Conservation (phyloP, 2,113 vertebrate genomes). For the Aldabrachelys gigantea region DNA sequence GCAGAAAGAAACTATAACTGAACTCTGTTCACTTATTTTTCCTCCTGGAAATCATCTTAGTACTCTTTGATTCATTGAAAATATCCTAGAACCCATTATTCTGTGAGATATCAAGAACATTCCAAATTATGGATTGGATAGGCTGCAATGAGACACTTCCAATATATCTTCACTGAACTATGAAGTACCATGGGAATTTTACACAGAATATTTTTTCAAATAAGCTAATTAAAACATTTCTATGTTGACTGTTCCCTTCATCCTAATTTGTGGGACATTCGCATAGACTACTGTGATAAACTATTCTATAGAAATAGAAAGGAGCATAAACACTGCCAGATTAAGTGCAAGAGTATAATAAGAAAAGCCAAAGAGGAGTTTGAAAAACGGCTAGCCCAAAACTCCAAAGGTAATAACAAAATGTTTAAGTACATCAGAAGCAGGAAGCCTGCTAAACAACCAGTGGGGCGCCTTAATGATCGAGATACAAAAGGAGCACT, state of each 20-base stretch:
- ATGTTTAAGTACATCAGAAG: no score
- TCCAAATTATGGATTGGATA: constrained; percentile 45
- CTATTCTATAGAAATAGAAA: not conserved
- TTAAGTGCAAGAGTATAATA: no score
- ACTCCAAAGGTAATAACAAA: no score
- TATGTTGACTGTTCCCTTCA: fast-evolving
- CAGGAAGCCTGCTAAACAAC: no score
- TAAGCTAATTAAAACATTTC: fast-evolving
- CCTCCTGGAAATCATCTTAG: constrained; percentile 56
- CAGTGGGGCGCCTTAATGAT: no score
- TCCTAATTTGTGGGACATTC: not conserved
- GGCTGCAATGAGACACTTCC: not conserved
- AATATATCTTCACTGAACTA: not conserved
- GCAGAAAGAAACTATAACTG: constrained; percentile 46
- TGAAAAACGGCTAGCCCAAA: no score
- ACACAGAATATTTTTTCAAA: fast-evolving
- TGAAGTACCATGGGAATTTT: fast-evolving
- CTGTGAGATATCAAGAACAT: constrained; percentile 54
- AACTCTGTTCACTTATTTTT: not conserved
- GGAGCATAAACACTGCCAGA: no score
- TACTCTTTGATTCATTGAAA: constrained; percentile 65
- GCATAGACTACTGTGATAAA: not conserved
- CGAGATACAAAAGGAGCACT: no score
- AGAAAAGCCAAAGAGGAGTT: no score
- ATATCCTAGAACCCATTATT: constrained; percentile 53